Conservation (phyloP, 2,113 vertebrate genomes). For the Drymodes brunneopygia region DNA sequence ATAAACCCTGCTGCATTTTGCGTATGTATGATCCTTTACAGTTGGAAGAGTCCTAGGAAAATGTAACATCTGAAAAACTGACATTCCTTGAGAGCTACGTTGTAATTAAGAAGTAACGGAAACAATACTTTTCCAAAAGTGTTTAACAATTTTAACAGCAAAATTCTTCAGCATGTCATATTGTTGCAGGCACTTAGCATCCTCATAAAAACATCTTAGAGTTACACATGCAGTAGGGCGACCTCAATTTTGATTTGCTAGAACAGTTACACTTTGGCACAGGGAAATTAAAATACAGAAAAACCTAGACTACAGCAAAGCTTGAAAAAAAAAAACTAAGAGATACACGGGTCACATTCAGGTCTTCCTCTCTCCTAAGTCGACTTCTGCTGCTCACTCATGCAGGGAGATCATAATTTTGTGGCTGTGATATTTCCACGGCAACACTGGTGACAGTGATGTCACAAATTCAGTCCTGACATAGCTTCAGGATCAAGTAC, state of each 20-base stretch:
- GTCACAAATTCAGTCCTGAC: constrained; percentile 55
- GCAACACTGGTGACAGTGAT: constrained; percentile 60
- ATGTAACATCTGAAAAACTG: not conserved
- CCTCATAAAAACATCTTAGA: not conserved
- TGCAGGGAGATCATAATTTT: constrained; percentile 43
- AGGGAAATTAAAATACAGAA: not conserved
- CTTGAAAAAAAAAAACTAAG: not conserved
- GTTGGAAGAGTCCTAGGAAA: not conserved
- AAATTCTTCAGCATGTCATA: not conserved
- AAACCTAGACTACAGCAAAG: not conserved
- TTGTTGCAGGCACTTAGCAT: not conserved
- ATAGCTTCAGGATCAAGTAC: constrained; percentile 53
- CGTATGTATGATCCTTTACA: not conserved
- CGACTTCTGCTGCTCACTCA: constrained; percentile 32
- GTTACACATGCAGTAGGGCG: not conserved
- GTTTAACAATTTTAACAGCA: not conserved
- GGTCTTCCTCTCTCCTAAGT: constrained; percentile 2
- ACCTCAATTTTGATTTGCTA: not conserved
- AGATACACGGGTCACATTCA: not conserved
- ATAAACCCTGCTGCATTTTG: not conserved
- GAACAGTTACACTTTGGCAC: not conserved
- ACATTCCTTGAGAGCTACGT: not conserved
- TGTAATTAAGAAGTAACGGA: not conserved
- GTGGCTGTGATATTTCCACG: constrained; percentile 48
- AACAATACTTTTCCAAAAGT: not conserved